phyloP scores from a whole-genome alignment of 2,113 vertebrate genomes.

The Antennarius striatus region DNA sequence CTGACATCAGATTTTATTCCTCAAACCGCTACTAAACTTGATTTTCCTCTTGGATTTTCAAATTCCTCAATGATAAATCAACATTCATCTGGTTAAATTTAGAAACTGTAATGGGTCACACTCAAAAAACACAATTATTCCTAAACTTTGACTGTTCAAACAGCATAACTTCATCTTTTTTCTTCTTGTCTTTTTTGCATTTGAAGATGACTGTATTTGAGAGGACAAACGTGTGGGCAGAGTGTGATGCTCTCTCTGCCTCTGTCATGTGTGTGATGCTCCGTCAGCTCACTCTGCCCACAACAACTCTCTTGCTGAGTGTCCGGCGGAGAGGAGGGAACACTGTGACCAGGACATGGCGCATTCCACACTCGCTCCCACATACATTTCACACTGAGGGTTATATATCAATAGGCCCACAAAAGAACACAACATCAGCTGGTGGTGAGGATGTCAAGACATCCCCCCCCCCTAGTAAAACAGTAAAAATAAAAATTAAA shows the following conservation, averaged over 20 bases:
- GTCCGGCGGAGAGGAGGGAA: slow-evolving; percentile 72
- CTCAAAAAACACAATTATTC: neutral
- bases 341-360: slow-evolving; percentile 72
- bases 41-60: neutral
- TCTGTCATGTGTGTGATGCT: slow-evolving; percentile 62
- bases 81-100: neutral
- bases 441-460: slow-evolving; percentile 25
- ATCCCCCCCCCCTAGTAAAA: neutral
- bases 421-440: slow-evolving; percentile 48
- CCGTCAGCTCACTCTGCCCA: slow-evolving; percentile 69
- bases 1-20: neutral
- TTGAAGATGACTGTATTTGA: slow-evolving; percentile 63
- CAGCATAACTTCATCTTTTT: neutral
- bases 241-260: slow-evolving; percentile 67
- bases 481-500: no score
- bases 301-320: slow-evolving; percentile 75
- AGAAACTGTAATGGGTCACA: neutral
- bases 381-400: slow-evolving; percentile 57
- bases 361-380: slow-evolving; percentile 69
- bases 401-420: slow-evolving; percentile 53
- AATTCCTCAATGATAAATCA: neutral
- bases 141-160: slow-evolving; percentile 26
- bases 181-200: slow-evolving; percentile 13
- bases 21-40: neutral
- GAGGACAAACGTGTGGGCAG: slow-evolving; percentile 74